phyloP scores from a whole-genome alignment of 2,888 invertebrate species.

The Cataglyphis cursor region DNA sequence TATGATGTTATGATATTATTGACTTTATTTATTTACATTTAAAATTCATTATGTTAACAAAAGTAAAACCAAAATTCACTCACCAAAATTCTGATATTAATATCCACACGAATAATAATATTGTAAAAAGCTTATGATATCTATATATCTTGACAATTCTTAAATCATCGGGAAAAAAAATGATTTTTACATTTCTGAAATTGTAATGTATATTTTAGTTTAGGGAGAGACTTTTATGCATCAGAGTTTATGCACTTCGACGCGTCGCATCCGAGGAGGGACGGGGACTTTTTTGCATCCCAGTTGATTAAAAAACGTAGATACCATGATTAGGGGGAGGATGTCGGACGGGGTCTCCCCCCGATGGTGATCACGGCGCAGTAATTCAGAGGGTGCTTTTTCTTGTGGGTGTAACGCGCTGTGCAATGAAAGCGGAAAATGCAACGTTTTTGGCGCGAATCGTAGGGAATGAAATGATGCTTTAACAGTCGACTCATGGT shows the following conservation, averaged over 20 bases:
- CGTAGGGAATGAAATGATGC: constrained; percentile 55
- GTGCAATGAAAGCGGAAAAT: constrained; percentile 24
- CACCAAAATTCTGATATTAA: neutral
- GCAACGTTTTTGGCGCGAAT: constrained; percentile 71
- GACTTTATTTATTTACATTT: neutral
- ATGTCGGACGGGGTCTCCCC: constrained; percentile 53
- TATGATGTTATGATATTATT: neutral
- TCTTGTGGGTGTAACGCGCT: constrained; percentile 45
- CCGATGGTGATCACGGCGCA: constrained; percentile 48
- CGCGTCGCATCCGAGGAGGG: constrained; percentile 33
- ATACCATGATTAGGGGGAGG: constrained; percentile 9
- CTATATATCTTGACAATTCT: neutral
- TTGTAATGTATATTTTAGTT: constrained; percentile 1
- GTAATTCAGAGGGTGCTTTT: constrained; percentile 54
- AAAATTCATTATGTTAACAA: neutral
- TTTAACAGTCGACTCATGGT: constrained; percentile 55
- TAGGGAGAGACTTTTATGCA: constrained; percentile 2
- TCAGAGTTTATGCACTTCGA: constrained; percentile 31
- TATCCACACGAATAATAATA: neutral
- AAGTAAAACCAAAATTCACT: too few species aligned
- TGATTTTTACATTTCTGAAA: neutral
- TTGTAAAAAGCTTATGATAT: neutral
- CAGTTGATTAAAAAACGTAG: constrained; percentile 51
- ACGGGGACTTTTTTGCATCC: constrained; percentile 42
- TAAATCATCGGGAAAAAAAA: neutral